Base-by-base conservation (phyloP, 2,113 vertebrate genomes). In the Lasiurus cinereus region DNA sequence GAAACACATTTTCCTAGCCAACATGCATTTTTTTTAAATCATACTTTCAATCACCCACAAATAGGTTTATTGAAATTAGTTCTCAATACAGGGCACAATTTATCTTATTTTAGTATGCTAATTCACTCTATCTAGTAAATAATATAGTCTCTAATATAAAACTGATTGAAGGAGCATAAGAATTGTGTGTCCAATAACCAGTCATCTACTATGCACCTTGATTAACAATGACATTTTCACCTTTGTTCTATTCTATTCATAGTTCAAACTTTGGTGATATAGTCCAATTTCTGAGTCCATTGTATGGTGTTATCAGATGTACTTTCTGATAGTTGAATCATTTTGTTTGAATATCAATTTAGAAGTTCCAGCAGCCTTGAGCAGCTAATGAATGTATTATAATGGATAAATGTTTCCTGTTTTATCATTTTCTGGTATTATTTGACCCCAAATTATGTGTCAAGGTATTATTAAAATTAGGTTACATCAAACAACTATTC, bases 171-270 rank as follows among this genome's bases (percentile, higher is more conserved):
- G 66, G 16, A 79, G 62, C 39, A 88, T 79, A 88, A 70, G 93
- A 90, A 94, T 70, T 66, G 62, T 83, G 80, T 83, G 82, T 67
- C 69, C 78, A 88, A 67, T 46, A 92, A 54, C 33, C 73, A 94
- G 69, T 79, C 82, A 70, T 70, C 84, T 88, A 88, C 1, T 19
- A 59, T 88, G 73, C 50, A 77, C 29, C 39, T 88, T 96, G 96
- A 97, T 95, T 91, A 94, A 96, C 0, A 56, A 95, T n/a, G 64
- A 84, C 22, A n/a, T 31, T 79, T 78, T 86, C 96, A 86, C 82
- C 85, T 85, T 80, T 94, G 79, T 73, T 59, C 88, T 88, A 48
- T 76, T 88, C 77, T 64, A 95, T 92, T 96, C 73, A 36, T 27
- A 86, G 82, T 62, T 62, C 43, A 86, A 24, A 79, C 67, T 88